A percentile compares a stretch with the other conserved stretches of the same genome.
These are phyloP conservation scores for Lipophrys pholis DNA, from an alignment of 2,113 vertebrate genomes.

Conservation along the genomic window DNA sequence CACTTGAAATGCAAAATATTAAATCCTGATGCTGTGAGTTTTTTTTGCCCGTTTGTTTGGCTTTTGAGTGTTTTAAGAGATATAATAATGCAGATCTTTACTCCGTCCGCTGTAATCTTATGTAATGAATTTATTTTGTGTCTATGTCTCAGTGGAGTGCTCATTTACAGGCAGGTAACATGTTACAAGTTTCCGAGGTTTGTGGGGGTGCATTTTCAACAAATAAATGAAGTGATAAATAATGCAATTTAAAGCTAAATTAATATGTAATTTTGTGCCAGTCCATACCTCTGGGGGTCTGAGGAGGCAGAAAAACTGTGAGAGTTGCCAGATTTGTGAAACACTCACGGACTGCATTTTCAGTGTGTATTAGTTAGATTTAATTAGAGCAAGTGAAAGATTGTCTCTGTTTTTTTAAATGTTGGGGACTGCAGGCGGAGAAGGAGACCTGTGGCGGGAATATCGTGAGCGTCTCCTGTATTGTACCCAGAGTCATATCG, in stretches of 20 bases:
- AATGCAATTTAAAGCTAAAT: constrained; percentile 66
- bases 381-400: constrained; percentile 62
- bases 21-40: neutral
- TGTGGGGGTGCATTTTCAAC: constrained; percentile 39
- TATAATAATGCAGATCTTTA: neutral
- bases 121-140: neutral
- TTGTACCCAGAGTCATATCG: constrained; percentile 50
- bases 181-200: constrained; percentile 28
- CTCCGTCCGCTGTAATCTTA: neutral
- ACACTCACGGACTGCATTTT: constrained; percentile 53
- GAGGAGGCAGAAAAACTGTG: constrained; percentile 46
- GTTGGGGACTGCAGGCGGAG: constrained; percentile 36
- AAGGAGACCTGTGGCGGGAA: constrained; percentile 55
- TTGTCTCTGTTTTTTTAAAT: constrained; percentile 53
- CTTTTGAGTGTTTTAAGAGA: neutral
- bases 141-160: constrained; percentile 13
- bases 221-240: constrained; percentile 70
- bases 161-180: constrained; percentile 24
- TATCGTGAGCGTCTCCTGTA: constrained; percentile 42
- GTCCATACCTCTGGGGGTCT: constrained; percentile 58
- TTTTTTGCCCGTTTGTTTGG: neutral
- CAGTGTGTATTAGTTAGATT: constrained; percentile 53
- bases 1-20: neutral
- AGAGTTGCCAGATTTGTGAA: constrained; percentile 61
- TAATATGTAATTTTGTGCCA: constrained; percentile 62